Evolutionary conservation across 1,140 invertebrate species (phyloP).

Genomic region (Drosophila prosaltans): DNA sequence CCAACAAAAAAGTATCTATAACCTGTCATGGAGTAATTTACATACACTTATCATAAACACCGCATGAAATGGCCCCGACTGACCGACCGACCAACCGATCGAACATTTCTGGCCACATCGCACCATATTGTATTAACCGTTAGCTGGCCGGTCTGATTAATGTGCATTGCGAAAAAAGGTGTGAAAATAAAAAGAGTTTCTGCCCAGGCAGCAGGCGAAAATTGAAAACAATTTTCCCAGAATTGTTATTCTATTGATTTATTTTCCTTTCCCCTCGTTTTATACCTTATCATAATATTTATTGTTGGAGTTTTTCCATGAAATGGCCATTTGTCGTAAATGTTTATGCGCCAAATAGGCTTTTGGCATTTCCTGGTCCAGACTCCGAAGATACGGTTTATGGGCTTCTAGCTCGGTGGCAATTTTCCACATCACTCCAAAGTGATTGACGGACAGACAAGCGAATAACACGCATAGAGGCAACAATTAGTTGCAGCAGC

Average conservation of each 20-base stretch:
- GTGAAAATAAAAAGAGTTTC: slow-evolving; percentile 44
- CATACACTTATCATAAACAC: slow-evolving; percentile 5
- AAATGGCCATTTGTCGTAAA: slow-evolving; percentile 34
- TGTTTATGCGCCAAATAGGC: slow-evolving; percentile 38
- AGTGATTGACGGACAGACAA: slow-evolving; percentile 51
- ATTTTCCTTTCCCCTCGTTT: slow-evolving; percentile 22
- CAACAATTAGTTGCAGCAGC: slow-evolving; percentile 40
- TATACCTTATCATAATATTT: slow-evolving; percentile 30
- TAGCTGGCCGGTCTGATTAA: slow-evolving; percentile 39
- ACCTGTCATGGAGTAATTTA: neutral
- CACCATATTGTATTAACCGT: neutral
- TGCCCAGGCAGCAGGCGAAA: slow-evolving; percentile 3
- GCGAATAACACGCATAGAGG: slow-evolving; percentile 11
- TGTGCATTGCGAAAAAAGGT: slow-evolving; percentile 46
- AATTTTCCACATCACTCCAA: slow-evolving; percentile 30
- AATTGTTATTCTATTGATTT: slow-evolving; percentile 36
- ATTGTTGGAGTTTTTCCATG: slow-evolving; percentile 3
- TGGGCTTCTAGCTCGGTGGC: slow-evolving; percentile 21
- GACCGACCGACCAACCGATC: too few species aligned
- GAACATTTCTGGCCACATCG: too few species aligned
- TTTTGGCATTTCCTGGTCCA: slow-evolving; percentile 6
- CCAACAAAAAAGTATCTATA: neutral
- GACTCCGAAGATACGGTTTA: slow-evolving; percentile 30
- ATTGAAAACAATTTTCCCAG: slow-evolving; percentile 24
- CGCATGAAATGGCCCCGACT: neutral